A percentile compares a stretch with the other conserved stretches of the same genome.
phyloP scores from a whole-genome alignment of 2,888 invertebrate genomes.

The Meloe dianella region DNA sequence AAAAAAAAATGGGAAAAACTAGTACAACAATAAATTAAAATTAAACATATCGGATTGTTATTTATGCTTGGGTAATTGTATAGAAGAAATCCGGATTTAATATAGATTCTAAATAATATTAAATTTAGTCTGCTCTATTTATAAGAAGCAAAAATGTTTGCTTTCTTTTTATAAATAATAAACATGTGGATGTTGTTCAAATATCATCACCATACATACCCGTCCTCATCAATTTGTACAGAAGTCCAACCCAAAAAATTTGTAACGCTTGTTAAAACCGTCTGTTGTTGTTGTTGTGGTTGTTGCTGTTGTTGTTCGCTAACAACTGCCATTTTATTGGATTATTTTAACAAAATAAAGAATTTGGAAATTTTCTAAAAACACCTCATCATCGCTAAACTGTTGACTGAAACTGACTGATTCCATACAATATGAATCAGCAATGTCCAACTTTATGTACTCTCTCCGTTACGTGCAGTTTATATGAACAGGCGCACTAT shows the following conservation, averaged over 20 bases:
- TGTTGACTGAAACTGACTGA: background rate
- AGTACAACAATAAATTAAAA: background rate
- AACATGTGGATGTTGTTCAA: background rate
- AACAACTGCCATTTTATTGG: slow-evolving; percentile 37
- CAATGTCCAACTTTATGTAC: slow-evolving; percentile 4
- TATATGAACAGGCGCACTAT: slow-evolving; percentile 1
- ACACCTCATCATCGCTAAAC: background rate
- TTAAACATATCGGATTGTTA: background rate
- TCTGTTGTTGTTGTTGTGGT: slow-evolving; percentile 40
- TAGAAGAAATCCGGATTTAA: slow-evolving; percentile 9
- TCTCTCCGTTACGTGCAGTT: background rate
- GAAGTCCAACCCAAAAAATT: slow-evolving; percentile 48
- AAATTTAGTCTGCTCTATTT: slow-evolving; percentile 8
- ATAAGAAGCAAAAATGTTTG: background rate
- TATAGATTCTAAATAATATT: background rate
- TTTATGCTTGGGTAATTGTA: slow-evolving; percentile 1
- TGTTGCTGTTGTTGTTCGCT: slow-evolving; percentile 30
- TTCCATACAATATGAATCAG: background rate
- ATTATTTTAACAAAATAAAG: background rate
- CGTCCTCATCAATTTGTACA: slow-evolving; percentile 49
- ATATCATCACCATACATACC: slow-evolving; percentile 39
- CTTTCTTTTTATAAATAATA: background rate
- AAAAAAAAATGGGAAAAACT: no score
- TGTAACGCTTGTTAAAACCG: slow-evolving; percentile 48
- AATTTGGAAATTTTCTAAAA: background rate